A percentile compares a stretch with the other conserved stretches of the same genome.
These are phyloP conservation scores for Scaptomyza pallida DNA, from an alignment of 1,140 invertebrate genomes.

Conservation along the genomic window DNA sequence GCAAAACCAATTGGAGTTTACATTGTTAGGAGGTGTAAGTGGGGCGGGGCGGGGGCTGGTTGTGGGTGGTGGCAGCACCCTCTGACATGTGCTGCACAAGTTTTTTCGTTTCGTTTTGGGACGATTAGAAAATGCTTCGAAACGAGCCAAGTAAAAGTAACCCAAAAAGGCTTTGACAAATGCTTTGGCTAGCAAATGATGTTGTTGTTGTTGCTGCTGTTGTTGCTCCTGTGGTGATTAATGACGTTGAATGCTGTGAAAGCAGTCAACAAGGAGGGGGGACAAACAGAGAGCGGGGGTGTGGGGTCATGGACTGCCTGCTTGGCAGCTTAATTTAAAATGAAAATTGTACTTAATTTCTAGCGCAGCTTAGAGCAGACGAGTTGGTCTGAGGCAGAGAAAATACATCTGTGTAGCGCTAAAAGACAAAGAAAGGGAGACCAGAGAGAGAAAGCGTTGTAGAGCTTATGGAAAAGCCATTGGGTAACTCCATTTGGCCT, in stretches of 20 bases:
- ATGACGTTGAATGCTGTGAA: constrained; percentile 71
- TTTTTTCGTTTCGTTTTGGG: constrained; percentile 55
- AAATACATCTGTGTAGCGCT: constrained; percentile 28
- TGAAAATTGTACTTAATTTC: constrained; percentile 82
- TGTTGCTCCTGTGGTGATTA: constrained; percentile 73
- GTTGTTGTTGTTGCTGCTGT: constrained; percentile 37
- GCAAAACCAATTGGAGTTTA: constrained; percentile 37
- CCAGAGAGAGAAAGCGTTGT: background rate
- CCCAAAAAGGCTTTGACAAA: constrained; percentile 77
- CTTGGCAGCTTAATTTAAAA: constrained; percentile 79
- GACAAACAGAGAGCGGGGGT: background rate
- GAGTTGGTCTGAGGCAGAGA: constrained; percentile 5
- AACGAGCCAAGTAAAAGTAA: constrained; percentile 40
- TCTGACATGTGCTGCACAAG: constrained; percentile 67
- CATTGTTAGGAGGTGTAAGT: constrained; percentile 51
- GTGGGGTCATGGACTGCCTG: constrained; percentile 13
- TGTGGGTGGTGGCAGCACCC: background rate
- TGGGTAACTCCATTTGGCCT: background rate
- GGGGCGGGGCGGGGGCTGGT: background rate
- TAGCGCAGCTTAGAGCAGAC: constrained; percentile 39
- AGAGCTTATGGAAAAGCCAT: constrained; percentile 47
- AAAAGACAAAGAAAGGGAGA: constrained; percentile 2
- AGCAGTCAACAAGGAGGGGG: constrained; percentile 9
- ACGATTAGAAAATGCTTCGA: constrained; percentile 73
- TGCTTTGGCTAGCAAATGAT: constrained; percentile 54